Base-by-base conservation (phyloP, 53 echinoderm and acorn worm genomes). In the Luidia sarsii region DNA sequence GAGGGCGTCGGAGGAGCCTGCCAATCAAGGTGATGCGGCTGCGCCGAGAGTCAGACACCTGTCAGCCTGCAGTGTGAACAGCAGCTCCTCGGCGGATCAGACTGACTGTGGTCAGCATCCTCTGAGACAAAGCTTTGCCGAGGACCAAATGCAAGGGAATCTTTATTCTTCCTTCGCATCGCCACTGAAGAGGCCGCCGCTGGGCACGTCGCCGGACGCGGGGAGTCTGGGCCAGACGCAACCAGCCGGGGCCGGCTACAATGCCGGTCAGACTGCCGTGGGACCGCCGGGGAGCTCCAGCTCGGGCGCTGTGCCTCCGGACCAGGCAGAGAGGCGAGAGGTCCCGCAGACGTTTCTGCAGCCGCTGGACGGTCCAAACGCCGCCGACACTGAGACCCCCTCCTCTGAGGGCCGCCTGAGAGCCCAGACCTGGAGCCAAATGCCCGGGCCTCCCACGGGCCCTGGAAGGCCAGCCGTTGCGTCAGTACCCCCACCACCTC, bases 151-250 rank as follows among this genome's bases (percentile, higher is more conserved):
- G 51, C 48, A 61, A 48, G 75, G 75, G 55, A 85, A 74, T 74
- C 23, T 86, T 67, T 86, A 77, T 68, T 77, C 86, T 66, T 86
- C 86, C 75, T 86, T 86, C 57, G 75, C 77, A 54, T 79, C 86
- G 18, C 86, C 86, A 1, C 34, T 66, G 39, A 86, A 86, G 48
- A 53, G 72, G 57, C 57, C 72, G 10, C 27, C 50, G 27, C 72
- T 57, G 11, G 55, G 28, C 54, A 35, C 54, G 39, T 72, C 72
- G 39, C 55, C 72, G 21, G 72, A 72, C 23, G 55, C 24, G 39
- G 35, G 56, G 35, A 72, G 55, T 56, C 14, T 72, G 1, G 23
- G 55, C 38, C 72, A 25, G 53, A 72, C 56, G 72, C 72, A 72
- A 72, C 25, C 57, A 39, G 27, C 39, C 54, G 41, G 32, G 24